Evolutionary conservation across 2,888 invertebrate genomes (phyloP).

Genomic region (Dolomedes plantarius): DNA sequence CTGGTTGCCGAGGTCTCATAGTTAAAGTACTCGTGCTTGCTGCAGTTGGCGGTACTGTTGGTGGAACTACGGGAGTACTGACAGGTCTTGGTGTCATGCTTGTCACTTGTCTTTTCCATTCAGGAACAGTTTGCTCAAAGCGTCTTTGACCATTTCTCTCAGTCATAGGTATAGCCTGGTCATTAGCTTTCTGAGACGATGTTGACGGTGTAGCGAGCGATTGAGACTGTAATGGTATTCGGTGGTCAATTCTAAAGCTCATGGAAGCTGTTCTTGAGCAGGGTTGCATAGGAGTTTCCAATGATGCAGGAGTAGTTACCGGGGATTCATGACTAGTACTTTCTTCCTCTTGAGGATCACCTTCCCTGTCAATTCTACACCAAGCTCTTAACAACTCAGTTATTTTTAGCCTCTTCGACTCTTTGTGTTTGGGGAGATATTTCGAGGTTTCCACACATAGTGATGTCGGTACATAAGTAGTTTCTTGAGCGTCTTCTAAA

Average conservation of each 20-base stretch:
- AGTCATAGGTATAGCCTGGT: constrained; percentile 70
- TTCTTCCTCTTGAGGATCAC: constrained; percentile 81
- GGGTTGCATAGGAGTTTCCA: constrained; percentile 91
- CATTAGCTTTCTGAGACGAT: constrained; percentile 58
- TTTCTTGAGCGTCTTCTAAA: constrained; percentile 75
- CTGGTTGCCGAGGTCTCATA: constrained; percentile 27
- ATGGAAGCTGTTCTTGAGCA: constrained; percentile 77
- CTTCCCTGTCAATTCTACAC: constrained; percentile 85
- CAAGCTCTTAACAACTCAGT: constrained; percentile 62
- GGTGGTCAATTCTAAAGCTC: constrained; percentile 62
- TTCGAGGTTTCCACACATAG: constrained; percentile 73
- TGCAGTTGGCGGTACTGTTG: constrained; percentile 14
- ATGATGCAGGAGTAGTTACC: constrained; percentile 82
- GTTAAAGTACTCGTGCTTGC: constrained; percentile 28
- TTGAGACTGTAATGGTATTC: constrained; percentile 73
- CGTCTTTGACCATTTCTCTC: constrained; percentile 66
- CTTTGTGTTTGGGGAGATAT: constrained; percentile 54
- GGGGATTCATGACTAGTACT: constrained; percentile 75
- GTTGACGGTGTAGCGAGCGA: constrained; percentile 73
- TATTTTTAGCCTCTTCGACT: constrained; percentile 51
- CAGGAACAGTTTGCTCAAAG: constrained; percentile 26
- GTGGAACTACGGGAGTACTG: constrained; percentile 30
- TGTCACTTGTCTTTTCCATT: constrained; percentile 48
- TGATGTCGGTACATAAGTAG: constrained; percentile 83
- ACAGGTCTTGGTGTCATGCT: constrained; percentile 29